Evolutionary conservation across 2,888 invertebrate species (phyloP), one percentile per base, ranked within the genome.

Genomic region (Craniophora ligustri): DNA sequence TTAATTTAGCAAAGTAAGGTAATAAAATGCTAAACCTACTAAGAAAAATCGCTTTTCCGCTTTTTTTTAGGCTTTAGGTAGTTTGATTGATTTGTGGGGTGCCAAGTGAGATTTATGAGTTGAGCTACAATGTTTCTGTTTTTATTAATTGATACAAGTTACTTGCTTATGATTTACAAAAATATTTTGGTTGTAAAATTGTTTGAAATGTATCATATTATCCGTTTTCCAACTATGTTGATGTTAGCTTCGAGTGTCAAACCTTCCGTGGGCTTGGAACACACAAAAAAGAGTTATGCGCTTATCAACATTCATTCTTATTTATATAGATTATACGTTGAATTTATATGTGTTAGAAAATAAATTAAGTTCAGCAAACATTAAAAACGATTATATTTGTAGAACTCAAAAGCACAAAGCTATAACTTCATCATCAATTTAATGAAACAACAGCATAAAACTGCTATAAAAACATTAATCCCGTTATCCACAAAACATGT

Each of bases 51-150:
- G 4, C 32, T 14, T 26, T 31, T 44, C 3, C 15, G n/a, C 6
- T n/a, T 28, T 31, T 6, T 21, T 21, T 6, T n/a, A 28, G 35
- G 6, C 23, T 40, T 28, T 35, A 44, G 35, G 31, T 16, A 11
- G 14, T 34, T 40, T 38, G 21, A 46, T 42, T 63, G 15, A 45
- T 58, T 58, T 26, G 48, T 21, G 23, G 45, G 11, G 23, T 10
- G 34, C 35, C 7, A 13, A 10, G 15, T 15, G n/a, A 8, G n/a
- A 30, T 14, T 6, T 50, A 30, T 34, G 38, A 19, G 8, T 6
- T 16, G 15, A 19, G 21, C 14, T 13, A 1, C n/a, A n/a, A n/a
- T n/a, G n/a, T n/a, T n/a, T n/a, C n/a, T n/a, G n/a, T n/a, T n/a
- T n/a, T n/a, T n/a, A n/a, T n/a, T n/a, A n/a, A n/a, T 36, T 34